Conservation (phyloP, 2,888 invertebrate species). For the Sarcophaga caerulescens region DNA sequence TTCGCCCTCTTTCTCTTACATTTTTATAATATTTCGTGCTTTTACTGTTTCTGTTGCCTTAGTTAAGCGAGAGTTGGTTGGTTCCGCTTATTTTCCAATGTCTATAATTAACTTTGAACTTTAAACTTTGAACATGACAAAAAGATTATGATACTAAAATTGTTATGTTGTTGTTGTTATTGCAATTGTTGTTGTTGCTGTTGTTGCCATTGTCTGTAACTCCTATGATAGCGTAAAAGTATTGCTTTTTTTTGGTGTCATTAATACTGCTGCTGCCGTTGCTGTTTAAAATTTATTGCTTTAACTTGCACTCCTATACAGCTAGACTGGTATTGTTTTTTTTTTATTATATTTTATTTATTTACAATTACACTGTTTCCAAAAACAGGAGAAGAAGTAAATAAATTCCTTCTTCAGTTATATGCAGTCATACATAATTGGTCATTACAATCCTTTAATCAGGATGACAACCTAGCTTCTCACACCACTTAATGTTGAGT, state of each 20-base stretch:
- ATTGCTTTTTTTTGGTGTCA: slow-evolving; percentile 3
- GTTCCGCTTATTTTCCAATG: neutral
- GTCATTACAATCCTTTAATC: no score
- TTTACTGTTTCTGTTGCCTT: neutral
- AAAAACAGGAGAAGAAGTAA: neutral
- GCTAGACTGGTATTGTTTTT: neutral
- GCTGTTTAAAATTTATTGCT: slow-evolving; percentile 39
- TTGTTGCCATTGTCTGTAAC: slow-evolving; percentile 1
- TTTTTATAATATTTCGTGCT: no score
- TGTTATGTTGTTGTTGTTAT: neutral
- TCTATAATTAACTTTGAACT: slow-evolving; percentile 55
- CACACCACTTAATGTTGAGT: no score
- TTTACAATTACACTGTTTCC: slow-evolving; percentile 20
- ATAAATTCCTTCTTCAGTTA: neutral
- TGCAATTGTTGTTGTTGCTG: neutral
- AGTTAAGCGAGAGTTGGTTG: neutral
- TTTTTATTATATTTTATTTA: neutral
- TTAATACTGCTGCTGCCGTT: neutral
- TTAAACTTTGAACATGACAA: slow-evolving; percentile 49
- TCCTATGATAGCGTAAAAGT: neutral
- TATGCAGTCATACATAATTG: no score
- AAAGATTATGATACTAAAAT: slow-evolving; percentile 50
- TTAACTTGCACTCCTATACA: slow-evolving; percentile 15
- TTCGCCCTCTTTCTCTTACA: no score
- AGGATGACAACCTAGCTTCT: no score